Evolutionary conservation across 2,113 vertebrate genomes (phyloP).

Genomic region (Festucalex cinctus): DNA sequence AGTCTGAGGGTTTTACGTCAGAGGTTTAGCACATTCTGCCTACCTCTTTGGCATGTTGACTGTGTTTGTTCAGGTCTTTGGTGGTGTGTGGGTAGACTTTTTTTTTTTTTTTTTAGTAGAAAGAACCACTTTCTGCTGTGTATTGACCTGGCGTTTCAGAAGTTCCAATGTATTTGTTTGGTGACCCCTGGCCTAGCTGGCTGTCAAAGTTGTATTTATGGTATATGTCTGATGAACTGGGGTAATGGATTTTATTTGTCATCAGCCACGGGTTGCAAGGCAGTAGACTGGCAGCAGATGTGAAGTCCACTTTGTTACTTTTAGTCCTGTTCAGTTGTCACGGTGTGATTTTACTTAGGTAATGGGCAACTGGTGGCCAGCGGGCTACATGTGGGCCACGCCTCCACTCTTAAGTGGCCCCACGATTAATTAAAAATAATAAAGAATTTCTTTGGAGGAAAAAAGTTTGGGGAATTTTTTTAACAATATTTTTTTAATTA

Average conservation of each 20-base stretch:
- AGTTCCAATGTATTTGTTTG: constrained; percentile 4
- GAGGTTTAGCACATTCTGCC: not conserved
- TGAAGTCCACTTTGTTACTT: not conserved
- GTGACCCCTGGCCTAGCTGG: not conserved
- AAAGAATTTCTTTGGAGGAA: too few species aligned
- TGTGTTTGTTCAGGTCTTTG: constrained; percentile 3
- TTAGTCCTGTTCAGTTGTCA: not conserved
- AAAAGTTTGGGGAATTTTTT: too few species aligned
- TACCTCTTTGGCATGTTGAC: constrained; percentile 5
- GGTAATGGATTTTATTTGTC: constrained; percentile 2
- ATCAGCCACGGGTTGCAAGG: not conserved
- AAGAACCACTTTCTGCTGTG: not conserved
- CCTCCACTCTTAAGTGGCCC: too few species aligned
- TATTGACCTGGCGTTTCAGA: constrained; percentile 3
- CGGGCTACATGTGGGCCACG: too few species aligned
- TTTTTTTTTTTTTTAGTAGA: not conserved
- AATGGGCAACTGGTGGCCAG: too few species aligned
- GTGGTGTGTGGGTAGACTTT: not conserved
- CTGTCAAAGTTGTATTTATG: not conserved
- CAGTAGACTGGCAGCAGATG: not conserved
- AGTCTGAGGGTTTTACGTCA: not conserved
- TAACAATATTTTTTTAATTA: too few species aligned
- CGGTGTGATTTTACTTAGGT: not conserved
- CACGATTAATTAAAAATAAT: too few species aligned
- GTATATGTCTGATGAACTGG: not conserved